Conservation (phyloP, 2,888 invertebrate genomes). For the Xestia sexstrigata region DNA sequence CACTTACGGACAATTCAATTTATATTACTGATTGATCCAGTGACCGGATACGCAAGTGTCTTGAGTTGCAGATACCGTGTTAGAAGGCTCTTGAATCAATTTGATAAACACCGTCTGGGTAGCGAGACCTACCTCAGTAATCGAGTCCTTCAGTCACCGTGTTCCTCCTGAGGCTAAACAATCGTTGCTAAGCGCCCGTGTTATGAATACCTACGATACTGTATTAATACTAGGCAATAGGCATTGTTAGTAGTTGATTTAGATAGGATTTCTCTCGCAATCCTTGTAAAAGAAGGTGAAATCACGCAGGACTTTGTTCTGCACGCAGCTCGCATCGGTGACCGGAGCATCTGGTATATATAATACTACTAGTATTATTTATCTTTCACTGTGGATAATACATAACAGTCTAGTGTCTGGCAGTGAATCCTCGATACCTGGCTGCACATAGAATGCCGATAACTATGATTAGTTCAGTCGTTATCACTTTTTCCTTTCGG, state of each 20-base stretch:
- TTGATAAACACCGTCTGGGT: not conserved
- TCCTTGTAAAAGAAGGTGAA: not conserved
- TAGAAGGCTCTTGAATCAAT: conserved; percentile 13
- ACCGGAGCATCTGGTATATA: too few relatives aligned
- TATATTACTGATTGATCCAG: not conserved
- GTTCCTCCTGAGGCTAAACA: not conserved
- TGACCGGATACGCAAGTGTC: not conserved
- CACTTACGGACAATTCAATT: not conserved
- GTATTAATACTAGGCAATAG: not conserved
- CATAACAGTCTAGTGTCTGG: too few relatives aligned
- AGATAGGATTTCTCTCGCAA: not conserved
- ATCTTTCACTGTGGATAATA: too few relatives aligned
- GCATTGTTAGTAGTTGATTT: not conserved
- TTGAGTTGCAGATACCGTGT: not conserved
- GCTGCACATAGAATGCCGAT: too few relatives aligned
- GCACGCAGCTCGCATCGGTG: too few relatives aligned
- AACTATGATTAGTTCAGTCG: too few relatives aligned
- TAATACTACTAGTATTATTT: too few relatives aligned
- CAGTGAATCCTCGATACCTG: too few relatives aligned
- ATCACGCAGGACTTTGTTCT: too few relatives aligned
- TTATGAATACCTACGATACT: not conserved
- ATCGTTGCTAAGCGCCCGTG: not conserved
- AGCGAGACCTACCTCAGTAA: not conserved
- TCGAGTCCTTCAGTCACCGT: not conserved
- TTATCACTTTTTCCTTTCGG: too few relatives aligned